Evolutionary conservation across 2,113 vertebrate genomes (phyloP).

Genomic region (Numenius arquata): DNA sequence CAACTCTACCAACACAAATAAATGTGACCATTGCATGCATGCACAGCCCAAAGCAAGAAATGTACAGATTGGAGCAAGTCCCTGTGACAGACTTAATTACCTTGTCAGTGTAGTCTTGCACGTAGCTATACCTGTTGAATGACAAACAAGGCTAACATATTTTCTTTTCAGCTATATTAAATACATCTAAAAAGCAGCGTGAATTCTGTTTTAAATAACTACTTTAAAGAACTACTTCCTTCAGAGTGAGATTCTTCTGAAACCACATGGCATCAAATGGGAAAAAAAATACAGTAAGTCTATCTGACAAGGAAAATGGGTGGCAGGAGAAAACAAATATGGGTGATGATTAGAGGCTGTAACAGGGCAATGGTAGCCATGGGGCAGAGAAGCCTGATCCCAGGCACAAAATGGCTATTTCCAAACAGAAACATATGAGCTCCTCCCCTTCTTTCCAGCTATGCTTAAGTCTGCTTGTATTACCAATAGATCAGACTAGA

Average conservation of each 20-base stretch:
- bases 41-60: not conserved
- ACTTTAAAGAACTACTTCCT: not conserved
- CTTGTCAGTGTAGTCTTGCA: not conserved
- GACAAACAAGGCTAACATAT: not conserved
- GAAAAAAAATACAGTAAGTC: not conserved
- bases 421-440: not conserved
- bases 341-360: not conserved
- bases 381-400: not conserved
- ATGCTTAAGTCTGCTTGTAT: not conserved
- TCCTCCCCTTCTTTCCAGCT: not conserved
- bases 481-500: not conserved
- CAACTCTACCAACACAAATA: not conserved
- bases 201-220: not conserved
- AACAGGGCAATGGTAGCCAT: not conserved
- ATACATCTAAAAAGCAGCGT: not conserved
- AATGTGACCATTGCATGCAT: accelerated
- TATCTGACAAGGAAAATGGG: not conserved
- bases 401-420: not conserved
- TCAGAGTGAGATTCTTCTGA: not conserved
- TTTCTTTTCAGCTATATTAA: not conserved
- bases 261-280: not conserved
- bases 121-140: not conserved
- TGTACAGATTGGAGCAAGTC: not conserved
- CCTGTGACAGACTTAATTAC: not conserved
- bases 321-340: not conserved